Base-by-base conservation (phyloP, 2,888 invertebrate species). In the Cerastoderma edule region DNA sequence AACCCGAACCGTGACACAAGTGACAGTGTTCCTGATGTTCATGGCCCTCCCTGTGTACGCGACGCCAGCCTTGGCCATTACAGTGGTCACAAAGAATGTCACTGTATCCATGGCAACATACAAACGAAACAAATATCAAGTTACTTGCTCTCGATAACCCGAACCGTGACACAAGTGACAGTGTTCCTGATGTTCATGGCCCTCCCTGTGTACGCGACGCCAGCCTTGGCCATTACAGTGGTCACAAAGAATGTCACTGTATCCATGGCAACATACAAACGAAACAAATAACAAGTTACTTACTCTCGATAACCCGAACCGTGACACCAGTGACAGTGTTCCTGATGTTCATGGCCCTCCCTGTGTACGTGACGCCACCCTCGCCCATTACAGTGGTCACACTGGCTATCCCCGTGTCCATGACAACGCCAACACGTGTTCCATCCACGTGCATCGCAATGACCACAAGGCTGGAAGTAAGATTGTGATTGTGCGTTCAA, bases 401-500 rank as follows among this genome's bases (percentile, higher is more conserved):
- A 86, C 8, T 71, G 54, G 24, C 63, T 72, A 22, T 81, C 72
- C 22, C 88, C 88, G 56, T 82, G 78, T 0, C 88, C 89, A n/a
- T 84, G 81, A 75, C 90, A 90, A n/a, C 83, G 75, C 71, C 79
- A 76, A 66, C 90, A 89, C 35, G 89, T 85, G 83, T 93, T 92
- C 90, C 92, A 93, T 63, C 94, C 94, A 73, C 92, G 91, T 8
- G 93, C 93, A 72, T 92, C 90, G 83, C 94, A 90, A 22, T 67
- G 69, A 28, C 85, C 93, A 63, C 90, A 89, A 0, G 80, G 81
- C 87, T 92, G 85, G 6, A 85, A 54, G 8, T 16, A n/a, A 22
- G n/a, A n/a, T 8, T 53, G n/a, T n/a, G 24, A 53, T 53, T 53
- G 19, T 13, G 44, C 10, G 19, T 44, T 8, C 44, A 44, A 44